These are phyloP conservation scores for Tachysurus fulvidraco DNA, from an alignment of 2,113 vertebrate species.

Conservation along the genomic window DNA sequence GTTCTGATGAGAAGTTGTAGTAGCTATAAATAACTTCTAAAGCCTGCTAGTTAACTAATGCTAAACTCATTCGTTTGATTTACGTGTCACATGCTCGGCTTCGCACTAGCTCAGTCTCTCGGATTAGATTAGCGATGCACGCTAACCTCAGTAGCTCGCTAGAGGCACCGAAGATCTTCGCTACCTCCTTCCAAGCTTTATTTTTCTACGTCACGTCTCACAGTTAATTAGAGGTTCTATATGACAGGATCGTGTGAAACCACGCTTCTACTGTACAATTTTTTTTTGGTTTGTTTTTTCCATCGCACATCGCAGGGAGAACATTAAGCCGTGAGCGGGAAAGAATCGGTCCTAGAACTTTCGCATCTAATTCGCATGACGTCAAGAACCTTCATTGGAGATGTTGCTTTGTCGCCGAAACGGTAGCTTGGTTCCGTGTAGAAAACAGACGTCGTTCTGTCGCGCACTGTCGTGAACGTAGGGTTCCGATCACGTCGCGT, in stretches of 20 bases:
- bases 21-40: neutral
- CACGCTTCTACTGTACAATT: neutral
- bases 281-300: neutral
- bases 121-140: neutral
- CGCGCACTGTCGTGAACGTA: neutral
- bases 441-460: neutral
- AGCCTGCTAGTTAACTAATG: neutral
- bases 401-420: neutral
- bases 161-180: neutral
- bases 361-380: neutral
- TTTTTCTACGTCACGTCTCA: neutral
- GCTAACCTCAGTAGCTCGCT: neutral
- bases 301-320: neutral
- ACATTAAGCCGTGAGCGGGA: neutral
- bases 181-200: neutral
- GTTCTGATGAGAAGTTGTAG: neutral
- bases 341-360: neutral
- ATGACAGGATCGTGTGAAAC: neutral
- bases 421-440: neutral
- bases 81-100: neutral
- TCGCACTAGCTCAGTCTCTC: neutral
- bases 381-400: neutral
- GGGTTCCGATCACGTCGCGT: neutral
- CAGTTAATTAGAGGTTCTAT: neutral
- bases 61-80: neutral